A percentile compares a stretch with the other conserved stretches of the same genome.
These are phyloP conservation scores for Acanthosepion lycidas DNA, from an alignment of 2,888 invertebrate genomes.

Conservation along the genomic window DNA sequence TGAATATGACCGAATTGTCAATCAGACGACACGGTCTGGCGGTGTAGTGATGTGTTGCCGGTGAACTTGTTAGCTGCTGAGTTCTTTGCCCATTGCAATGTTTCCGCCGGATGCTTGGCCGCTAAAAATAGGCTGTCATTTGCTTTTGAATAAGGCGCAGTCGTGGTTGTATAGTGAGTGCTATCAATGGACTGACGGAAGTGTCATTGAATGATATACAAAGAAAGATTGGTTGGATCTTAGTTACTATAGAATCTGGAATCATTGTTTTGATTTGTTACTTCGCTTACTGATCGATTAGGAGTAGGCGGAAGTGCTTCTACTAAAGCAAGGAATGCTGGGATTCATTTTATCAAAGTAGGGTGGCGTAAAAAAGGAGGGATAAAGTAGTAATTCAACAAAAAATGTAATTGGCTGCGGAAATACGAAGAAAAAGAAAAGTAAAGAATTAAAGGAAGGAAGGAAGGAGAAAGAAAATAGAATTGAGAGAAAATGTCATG, in stretches of 20 bases:
- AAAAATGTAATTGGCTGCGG: neutral
- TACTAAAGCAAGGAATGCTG: conserved; percentile 8
- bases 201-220: neutral
- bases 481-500: neutral
- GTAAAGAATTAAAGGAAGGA: neutral
- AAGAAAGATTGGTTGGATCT: neutral
- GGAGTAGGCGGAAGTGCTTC: neutral
- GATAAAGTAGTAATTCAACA: neutral
- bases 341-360: neutral
- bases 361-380: neutral
- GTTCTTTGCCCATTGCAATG: conserved; percentile 33
- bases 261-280: neutral
- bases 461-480: neutral
- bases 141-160: neutral
- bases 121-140: conserved; percentile 20
- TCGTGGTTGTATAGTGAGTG: neutral
- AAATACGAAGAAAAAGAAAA: neutral
- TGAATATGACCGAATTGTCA: neutral
- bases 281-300: neutral
- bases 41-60: neutral
- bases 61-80: conserved; percentile 12
- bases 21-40: neutral
- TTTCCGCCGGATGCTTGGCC: neutral
- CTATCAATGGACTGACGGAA: neutral
- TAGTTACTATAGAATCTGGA: neutral